These are phyloP conservation scores for Polypedilum pembai DNA, from an alignment of 1,140 invertebrate genomes.

Conservation along the genomic window DNA sequence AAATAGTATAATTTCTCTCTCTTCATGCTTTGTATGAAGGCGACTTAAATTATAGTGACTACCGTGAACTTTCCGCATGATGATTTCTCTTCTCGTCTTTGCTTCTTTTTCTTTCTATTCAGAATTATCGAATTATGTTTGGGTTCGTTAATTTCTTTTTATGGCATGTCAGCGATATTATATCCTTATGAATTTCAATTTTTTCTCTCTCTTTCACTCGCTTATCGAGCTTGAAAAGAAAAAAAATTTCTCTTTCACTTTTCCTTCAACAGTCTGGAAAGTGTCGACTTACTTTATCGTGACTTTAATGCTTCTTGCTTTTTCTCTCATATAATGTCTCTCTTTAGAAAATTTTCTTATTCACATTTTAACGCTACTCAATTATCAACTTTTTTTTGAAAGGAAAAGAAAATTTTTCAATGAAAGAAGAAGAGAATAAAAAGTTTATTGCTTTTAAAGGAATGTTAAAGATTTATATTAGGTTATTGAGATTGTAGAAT, in stretches of 20 bases:
- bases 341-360: too few species aligned
- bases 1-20: too few species aligned
- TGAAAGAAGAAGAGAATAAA: too few species aligned
- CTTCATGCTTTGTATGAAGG: background rate
- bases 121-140: constrained; percentile 23
- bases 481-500: too few species aligned
- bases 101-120: background rate
- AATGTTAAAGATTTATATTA: too few species aligned
- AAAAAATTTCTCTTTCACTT: background rate
- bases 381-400: too few species aligned
- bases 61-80: constrained; percentile 26
- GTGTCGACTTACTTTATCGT: background rate
- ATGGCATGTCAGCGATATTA: constrained; percentile 9
- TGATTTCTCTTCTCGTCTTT: constrained; percentile 23
- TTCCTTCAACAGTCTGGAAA: background rate
- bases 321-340: too few species aligned
- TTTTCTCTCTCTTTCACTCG: background rate
- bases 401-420: too few species aligned
- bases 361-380: too few species aligned
- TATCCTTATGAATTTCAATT: constrained; percentile 27
- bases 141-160: constrained; percentile 25
- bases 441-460: too few species aligned
- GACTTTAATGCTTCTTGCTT: background rate
- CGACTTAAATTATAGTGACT: constrained; percentile 7
- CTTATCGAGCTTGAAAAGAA: background rate